These are phyloP conservation scores for Cottoperca gobio DNA, from an alignment of 2,797 vertebrate species.

Conservation along the genomic window DNA sequence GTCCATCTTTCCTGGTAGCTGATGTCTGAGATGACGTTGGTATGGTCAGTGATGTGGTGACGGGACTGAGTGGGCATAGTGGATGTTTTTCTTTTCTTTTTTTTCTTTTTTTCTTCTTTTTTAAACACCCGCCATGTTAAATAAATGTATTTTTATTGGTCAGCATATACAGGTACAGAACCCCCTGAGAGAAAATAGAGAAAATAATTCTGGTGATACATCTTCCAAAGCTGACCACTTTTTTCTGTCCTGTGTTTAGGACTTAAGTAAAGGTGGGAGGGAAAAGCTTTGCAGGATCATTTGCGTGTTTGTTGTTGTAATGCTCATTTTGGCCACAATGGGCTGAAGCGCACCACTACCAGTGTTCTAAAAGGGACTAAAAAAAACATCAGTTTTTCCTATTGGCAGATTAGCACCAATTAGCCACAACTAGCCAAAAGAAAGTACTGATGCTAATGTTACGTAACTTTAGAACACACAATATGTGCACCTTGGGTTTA, in stretches of 20 bases:
- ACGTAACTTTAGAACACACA: too few relatives aligned
- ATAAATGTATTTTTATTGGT: not conserved
- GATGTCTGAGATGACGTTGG: conserved; percentile 15
- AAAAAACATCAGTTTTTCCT: not conserved
- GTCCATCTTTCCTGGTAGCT: conserved; percentile 18
- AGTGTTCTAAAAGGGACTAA: not conserved
- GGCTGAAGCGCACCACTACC: too few relatives aligned
- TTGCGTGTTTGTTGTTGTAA: not conserved
- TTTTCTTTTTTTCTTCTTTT: too few relatives aligned
- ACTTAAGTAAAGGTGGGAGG: too few relatives aligned
- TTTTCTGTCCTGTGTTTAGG: too few relatives aligned
- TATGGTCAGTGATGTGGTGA: conserved; percentile 10
- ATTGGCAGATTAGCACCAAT: too few relatives aligned
- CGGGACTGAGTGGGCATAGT: not conserved
- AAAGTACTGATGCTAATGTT: not conserved
- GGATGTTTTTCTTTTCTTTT: not conserved
- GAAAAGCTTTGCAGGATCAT: not conserved
- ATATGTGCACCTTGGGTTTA: too few relatives aligned
- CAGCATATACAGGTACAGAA: not conserved
- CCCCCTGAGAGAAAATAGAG: too few relatives aligned
- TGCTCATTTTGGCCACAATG: not conserved
- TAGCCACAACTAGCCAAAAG: too few relatives aligned
- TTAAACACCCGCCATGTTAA: not conserved
- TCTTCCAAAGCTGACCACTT: too few relatives aligned
- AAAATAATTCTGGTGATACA: too few relatives aligned